These are phyloP conservation scores for Lochmaea crataegi DNA, from an alignment of 2,888 invertebrate genomes.

Conservation along the genomic window DNA sequence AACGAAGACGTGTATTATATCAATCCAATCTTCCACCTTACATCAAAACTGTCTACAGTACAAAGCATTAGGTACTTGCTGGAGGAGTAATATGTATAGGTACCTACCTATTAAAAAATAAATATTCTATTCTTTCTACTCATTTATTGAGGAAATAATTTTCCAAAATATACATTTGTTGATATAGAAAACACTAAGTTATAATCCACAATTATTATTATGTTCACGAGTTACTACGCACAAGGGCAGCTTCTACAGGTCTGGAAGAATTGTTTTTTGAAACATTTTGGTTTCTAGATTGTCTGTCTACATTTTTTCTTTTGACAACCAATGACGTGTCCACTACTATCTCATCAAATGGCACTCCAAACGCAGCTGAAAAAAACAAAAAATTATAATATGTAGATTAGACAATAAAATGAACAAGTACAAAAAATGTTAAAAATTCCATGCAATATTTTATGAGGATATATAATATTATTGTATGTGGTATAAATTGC, in stretches of 20 bases:
- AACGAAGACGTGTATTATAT: no score
- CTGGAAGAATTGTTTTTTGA: neutral
- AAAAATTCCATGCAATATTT: no score
- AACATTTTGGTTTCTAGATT: conserved; percentile 44
- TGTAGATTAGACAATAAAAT: neutral
- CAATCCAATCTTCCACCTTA: no score
- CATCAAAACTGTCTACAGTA: no score
- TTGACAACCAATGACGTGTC: conserved; percentile 51
- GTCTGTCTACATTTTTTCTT: conserved; percentile 47
- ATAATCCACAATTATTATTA: neutral
- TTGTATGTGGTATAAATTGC: no score
- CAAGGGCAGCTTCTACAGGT: neutral
- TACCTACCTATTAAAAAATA: no score
- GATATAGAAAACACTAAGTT: neutral
- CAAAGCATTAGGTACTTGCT: no score
- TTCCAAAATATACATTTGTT: neutral
- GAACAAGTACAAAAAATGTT: no score
- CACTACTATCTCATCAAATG: conserved; percentile 53
- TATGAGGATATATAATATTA: no score
- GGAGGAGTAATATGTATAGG: no score
- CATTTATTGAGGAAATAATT: neutral
- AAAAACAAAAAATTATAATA: conserved; percentile 13
- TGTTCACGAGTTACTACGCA: neutral
- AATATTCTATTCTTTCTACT: neutral
- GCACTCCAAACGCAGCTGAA: conserved; percentile 49